Percentiles rank a stretch among this genome's conserved stretches.
Evolutionary conservation across 1,140 invertebrate species (phyloP).

Genomic region (Bombyx mori): DNA sequence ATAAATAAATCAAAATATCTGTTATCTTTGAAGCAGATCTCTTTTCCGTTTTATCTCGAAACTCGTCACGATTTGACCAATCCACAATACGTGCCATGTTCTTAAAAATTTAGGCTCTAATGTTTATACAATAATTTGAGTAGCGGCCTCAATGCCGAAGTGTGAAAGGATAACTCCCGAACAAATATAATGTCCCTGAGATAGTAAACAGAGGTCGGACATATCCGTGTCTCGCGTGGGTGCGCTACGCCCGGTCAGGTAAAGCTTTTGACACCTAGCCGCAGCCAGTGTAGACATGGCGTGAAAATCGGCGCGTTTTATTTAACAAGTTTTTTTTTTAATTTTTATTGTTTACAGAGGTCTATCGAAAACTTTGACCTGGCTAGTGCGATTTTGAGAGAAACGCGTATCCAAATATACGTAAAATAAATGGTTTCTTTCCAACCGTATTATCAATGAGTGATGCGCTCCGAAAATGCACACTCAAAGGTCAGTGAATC

Average conservation of each 20-base stretch:
- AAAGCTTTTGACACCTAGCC: constrained; percentile 69
- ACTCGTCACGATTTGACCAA: constrained; percentile 1
- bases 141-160: constrained; percentile 43
- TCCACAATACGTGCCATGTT: constrained; percentile 28
- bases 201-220: constrained; percentile 49
- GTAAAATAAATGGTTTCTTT: neutral
- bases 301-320: constrained; percentile 58
- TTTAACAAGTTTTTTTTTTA: constrained; percentile 49
- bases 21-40: too few relatives aligned
- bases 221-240: constrained; percentile 47
- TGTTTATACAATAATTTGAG: constrained; percentile 60
- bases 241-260: constrained; percentile 52
- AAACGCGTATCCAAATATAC: constrained; percentile 6
- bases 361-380: constrained; percentile 22
- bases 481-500: constrained; percentile 31
- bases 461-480: constrained; percentile 1
- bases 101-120: constrained; percentile 29
- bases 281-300: constrained; percentile 30
- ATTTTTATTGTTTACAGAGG: constrained; percentile 35
- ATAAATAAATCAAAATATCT: too few relatives aligned
- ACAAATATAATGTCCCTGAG: constrained; percentile 52
- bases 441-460: neutral
- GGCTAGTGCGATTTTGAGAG: constrained; percentile 23
- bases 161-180: constrained; percentile 63
- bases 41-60: too few relatives aligned